Conservation (phyloP, 2,797 vertebrate genomes). For the Arnoldichthys spilopterus region DNA sequence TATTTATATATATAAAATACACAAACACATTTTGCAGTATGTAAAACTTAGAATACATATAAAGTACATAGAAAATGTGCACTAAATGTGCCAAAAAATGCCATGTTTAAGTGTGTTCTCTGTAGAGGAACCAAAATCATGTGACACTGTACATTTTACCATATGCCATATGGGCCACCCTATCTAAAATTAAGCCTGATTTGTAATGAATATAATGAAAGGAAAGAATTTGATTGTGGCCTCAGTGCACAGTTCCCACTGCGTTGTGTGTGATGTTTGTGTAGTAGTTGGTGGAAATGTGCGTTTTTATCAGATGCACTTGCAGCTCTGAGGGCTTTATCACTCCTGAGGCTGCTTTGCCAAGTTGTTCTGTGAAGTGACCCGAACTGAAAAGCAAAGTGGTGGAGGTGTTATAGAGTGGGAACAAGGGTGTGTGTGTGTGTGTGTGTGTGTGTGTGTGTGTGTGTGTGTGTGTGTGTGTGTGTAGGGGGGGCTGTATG, state of each 20-base stretch:
- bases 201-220: neutral
- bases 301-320: conserved; percentile 63
- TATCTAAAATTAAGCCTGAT: no score
- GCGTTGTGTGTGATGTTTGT: conserved; percentile 41
- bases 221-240: neutral
- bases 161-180: no score
- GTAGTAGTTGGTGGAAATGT: conserved; percentile 37
- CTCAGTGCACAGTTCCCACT: conserved; percentile 13
- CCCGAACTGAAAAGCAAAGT: conserved; percentile 77
- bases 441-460: conserved; percentile 53
- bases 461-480: conserved; percentile 47
- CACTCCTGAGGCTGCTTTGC: conserved; percentile 69
- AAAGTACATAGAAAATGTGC: no score
- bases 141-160: neutral
- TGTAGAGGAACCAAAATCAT: no score
- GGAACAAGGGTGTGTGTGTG: conserved; percentile 65
- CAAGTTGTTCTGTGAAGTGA: conserved; percentile 77
- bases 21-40: no score
- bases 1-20: no score
- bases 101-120: no score
- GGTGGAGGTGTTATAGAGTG: conserved; percentile 74
- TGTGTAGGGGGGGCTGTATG: conserved; percentile 51
- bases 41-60: no score
- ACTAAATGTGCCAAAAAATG: no score
- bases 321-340: conserved; percentile 62